Conservation (phyloP, 2,797 vertebrate genomes). For the Anas bahamensis region DNA sequence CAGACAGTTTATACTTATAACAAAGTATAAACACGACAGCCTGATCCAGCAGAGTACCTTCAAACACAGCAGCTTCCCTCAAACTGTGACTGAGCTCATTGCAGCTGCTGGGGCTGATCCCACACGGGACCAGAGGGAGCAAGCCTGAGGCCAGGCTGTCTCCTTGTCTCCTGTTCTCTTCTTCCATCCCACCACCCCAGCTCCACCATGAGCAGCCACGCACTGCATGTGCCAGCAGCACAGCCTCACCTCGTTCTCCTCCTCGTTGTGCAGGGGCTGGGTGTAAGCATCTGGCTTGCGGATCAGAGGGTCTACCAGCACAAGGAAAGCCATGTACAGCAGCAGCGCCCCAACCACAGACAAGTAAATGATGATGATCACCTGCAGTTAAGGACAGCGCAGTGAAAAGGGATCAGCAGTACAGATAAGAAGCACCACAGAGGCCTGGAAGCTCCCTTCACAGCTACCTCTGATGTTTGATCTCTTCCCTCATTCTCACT, state of each 20-base stretch:
- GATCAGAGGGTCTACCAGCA: conserved; percentile 94
- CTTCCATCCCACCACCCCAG: background rate
- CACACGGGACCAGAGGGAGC: background rate
- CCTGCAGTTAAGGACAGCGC: conserved; percentile 67
- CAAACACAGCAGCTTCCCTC: conserved; percentile 48
- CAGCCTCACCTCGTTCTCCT: conserved; percentile 87
- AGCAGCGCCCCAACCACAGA: conserved; percentile 92
- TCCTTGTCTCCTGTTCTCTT: background rate
- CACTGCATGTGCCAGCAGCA: background rate
- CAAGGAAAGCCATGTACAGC: conserved; percentile 95
- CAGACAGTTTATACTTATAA: background rate
- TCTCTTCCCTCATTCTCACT: background rate
- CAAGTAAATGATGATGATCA: conserved; percentile 94
- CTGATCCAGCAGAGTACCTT: background rate
- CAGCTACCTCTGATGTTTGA: background rate
- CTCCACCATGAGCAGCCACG: background rate
- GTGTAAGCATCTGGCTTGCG: conserved; percentile 90
- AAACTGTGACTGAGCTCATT: conserved; percentile 47
- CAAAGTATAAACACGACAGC: background rate
- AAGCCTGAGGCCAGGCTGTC: background rate
- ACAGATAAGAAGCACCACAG: background rate
- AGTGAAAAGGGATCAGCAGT: background rate
- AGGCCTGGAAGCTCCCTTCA: background rate
- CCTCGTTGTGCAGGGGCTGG: conserved; percentile 91
- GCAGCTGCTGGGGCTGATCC: background rate